Evolutionary conservation across 2,113 vertebrate species (phyloP).

Genomic region (Saimiri boliviensis): DNA sequence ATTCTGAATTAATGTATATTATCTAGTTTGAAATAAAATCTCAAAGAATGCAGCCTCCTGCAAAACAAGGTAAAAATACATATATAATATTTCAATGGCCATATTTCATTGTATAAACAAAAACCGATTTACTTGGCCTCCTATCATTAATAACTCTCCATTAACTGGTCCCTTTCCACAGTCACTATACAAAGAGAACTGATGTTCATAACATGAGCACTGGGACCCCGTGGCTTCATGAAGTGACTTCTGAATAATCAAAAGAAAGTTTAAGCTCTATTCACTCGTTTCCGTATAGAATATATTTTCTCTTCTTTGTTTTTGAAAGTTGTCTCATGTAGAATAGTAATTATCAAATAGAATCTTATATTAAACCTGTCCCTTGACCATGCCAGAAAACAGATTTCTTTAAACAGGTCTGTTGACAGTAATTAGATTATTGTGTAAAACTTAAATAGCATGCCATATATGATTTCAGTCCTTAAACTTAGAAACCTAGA

Average conservation of each 20-base stretch:
- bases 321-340: constrained; percentile 43
- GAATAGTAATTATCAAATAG: constrained; percentile 52
- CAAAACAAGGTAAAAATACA: not conserved
- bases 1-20: constrained; percentile 44
- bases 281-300: constrained; percentile 1
- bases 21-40: constrained; percentile 53
- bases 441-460: constrained; percentile 49
- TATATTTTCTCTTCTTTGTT: not conserved
- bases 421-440: constrained; percentile 45
- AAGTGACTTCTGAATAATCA: constrained; percentile 29
- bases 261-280: constrained; percentile 45
- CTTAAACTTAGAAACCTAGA: constrained; percentile 21
- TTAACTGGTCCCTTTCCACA: not conserved
- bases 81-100: not conserved
- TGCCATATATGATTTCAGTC: not conserved
- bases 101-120: constrained; percentile 25
- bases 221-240: not conserved
- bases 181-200: constrained; percentile 16
- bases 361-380: constrained; percentile 47
- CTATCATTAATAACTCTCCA: constrained; percentile 14
- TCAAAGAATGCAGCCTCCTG: not conserved
- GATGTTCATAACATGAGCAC: constrained; percentile 6
- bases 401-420: constrained; percentile 46
- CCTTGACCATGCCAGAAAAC: constrained; percentile 39
- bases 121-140: not conserved